Evolutionary conservation across 2,888 invertebrate species (phyloP).

Genomic region (Actias luna): DNA sequence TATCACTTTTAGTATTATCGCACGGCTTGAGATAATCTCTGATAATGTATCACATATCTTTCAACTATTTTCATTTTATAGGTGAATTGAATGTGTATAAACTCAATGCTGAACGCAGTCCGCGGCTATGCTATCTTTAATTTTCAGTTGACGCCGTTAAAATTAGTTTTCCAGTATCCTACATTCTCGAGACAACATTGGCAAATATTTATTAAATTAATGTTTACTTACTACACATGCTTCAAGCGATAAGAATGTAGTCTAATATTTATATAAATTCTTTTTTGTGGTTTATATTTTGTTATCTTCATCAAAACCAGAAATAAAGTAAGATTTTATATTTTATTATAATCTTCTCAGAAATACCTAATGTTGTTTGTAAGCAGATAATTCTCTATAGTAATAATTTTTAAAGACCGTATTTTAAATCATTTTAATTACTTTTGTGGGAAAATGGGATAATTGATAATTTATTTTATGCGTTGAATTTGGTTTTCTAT

Average conservation of each 20-base stretch:
- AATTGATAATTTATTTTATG: too few species aligned
- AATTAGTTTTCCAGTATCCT: slow-evolving; percentile 27
- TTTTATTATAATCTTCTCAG: too few species aligned
- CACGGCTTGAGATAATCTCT: slow-evolving; percentile 52
- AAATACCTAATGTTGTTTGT: too few species aligned
- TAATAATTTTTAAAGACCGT: too few species aligned
- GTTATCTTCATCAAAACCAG: background rate
- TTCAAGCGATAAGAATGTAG: slow-evolving; percentile 23
- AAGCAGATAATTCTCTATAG: too few species aligned
- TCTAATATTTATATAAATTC: slow-evolving; percentile 20
- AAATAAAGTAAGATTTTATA: background rate
- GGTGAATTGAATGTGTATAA: slow-evolving; percentile 9
- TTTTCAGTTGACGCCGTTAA: slow-evolving; percentile 1
- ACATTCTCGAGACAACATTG: slow-evolving; percentile 7
- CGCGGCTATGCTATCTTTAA: slow-evolving; percentile 10
- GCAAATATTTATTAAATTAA: slow-evolving; percentile 33
- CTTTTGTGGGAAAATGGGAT: too few species aligned
- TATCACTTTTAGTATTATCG: slow-evolving; percentile 49
- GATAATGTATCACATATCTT: slow-evolving; percentile 44
- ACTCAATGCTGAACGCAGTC: slow-evolving; percentile 5
- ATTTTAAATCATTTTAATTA: too few species aligned
- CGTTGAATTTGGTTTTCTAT: too few species aligned
- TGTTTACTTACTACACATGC: slow-evolving; percentile 20
- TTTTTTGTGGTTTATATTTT: background rate
- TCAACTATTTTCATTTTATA: slow-evolving; percentile 26